Evolutionary conservation across 2,113 vertebrate species (phyloP).

Genomic region (Xiphophorus couchianus): DNA sequence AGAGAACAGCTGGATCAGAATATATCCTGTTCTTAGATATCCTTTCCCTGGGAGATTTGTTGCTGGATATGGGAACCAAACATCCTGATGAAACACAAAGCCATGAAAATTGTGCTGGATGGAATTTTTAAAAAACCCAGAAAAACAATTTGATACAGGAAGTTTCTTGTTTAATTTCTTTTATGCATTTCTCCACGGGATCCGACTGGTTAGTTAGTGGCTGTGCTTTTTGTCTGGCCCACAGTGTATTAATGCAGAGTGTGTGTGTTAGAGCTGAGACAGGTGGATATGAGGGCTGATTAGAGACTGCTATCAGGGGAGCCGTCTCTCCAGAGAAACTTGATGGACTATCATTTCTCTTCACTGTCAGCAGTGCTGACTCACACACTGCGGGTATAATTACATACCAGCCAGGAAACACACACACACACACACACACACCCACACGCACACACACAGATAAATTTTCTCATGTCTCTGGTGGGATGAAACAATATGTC

Average conservation of each 20-base stretch:
- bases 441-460: not conserved
- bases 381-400: constrained; percentile 18
- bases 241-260: not conserved
- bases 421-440: not conserved
- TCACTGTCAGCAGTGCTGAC: constrained; percentile 28
- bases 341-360: constrained; percentile 44
- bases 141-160: not conserved
- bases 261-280: constrained; percentile 10
- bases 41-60: no score
- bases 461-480: not conserved
- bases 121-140: not conserved
- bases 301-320: not conserved
- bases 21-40: no score
- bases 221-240: not conserved
- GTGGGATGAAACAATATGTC: not conserved
- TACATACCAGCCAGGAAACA: constrained; percentile 2
- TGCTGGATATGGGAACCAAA: no score
- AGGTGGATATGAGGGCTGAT: constrained; percentile 29
- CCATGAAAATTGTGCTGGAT: no score
- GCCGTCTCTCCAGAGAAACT: constrained; percentile 22
- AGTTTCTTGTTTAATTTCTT: not conserved
- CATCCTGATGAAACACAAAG: no score
- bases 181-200: not conserved
- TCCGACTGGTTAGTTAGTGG: not conserved
- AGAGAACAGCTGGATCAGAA: no score